Percentiles rank a stretch among this genome's conserved stretches.
Conservation (phyloP, 2,888 invertebrate genomes). For the Willowsia nigromaculata region DNA sequence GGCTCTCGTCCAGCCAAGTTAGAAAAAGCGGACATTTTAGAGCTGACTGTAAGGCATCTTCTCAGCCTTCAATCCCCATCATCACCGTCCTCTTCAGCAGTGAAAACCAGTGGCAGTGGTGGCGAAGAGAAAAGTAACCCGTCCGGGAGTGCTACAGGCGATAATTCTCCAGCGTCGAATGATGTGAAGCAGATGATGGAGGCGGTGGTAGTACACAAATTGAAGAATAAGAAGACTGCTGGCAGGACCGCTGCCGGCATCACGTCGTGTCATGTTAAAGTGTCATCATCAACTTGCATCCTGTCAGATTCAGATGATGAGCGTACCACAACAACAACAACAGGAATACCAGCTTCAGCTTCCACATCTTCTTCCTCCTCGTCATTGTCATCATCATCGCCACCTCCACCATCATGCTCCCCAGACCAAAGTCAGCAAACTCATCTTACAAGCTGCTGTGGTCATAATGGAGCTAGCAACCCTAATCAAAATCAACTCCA, state of each 20-base stretch:
- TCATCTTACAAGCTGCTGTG: slow-evolving; percentile 45
- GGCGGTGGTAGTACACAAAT: slow-evolving; percentile 3
- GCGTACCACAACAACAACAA: slow-evolving; percentile 7
- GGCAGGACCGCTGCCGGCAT: background rate
- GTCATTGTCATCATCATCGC: background rate
- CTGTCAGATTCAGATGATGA: slow-evolving; percentile 72
- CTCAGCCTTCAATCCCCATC: slow-evolving; percentile 82
- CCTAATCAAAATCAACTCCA: slow-evolving; percentile 12
- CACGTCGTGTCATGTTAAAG: slow-evolving; percentile 61
- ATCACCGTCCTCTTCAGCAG: slow-evolving; percentile 20
- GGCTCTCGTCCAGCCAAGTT: slow-evolving; percentile 83
- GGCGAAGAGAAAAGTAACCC: background rate
- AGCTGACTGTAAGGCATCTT: slow-evolving; percentile 84
- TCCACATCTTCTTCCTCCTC: background rate
- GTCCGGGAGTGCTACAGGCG: slow-evolving; percentile 19
- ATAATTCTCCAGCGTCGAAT: slow-evolving; percentile 34
- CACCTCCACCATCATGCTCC: slow-evolving; percentile 24
- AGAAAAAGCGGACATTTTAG: slow-evolving; percentile 85
- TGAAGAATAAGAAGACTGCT: slow-evolving; percentile 1
- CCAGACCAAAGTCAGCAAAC: slow-evolving; percentile 23
- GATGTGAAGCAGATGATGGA: slow-evolving; percentile 20
- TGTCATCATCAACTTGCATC: slow-evolving; percentile 68
- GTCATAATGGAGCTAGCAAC: slow-evolving; percentile 7
- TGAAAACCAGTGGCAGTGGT: slow-evolving; percentile 36
- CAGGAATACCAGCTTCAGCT: background rate